A percentile compares a stretch with the other conserved stretches of the same genome.
These are phyloP conservation scores for Ephydatia muelleri DNA, from an alignment of 37 sponge, comb jelly and placozoan genomes.

Conservation along the genomic window DNA sequence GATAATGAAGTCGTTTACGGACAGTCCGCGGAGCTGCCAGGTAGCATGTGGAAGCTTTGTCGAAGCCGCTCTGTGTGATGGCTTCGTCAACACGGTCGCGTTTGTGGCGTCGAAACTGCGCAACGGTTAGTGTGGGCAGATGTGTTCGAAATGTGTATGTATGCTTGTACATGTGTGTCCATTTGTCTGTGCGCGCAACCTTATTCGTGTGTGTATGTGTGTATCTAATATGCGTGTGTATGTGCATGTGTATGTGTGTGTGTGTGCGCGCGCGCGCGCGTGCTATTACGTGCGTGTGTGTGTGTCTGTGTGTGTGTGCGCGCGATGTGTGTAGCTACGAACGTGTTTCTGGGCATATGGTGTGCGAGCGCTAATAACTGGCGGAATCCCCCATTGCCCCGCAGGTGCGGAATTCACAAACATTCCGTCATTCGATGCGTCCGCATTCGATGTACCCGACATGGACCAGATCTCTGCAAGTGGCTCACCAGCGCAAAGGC, in stretches of 20 bases:
- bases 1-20: no score
- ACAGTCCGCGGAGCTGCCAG: no score
- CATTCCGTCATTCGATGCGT: no score
- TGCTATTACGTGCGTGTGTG: no score
- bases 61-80: no score
- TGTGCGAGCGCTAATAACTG: constrained; percentile 6
- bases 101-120: constrained; percentile 18
- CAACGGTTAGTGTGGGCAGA: constrained; percentile 28
- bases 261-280: neutral
- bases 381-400: no score
- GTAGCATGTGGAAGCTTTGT: no score
- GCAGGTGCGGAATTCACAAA: no score
- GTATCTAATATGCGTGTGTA: neutral
- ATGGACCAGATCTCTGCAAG: no score
- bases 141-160: constrained; percentile 18
- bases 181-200: neutral
- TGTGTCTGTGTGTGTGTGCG: neutral
- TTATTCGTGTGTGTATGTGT: neutral
- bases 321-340: neutral
- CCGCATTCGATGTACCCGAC: no score
- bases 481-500: no score
- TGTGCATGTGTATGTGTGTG: constrained; percentile 11
- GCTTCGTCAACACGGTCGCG: neutral
- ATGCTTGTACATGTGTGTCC: constrained; percentile 26
- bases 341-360: no score